Percentiles rank a stretch among this genome's conserved stretches.
Evolutionary conservation across 2,797 vertebrate species (phyloP).

Genomic region (Danio albolineatus): DNA sequence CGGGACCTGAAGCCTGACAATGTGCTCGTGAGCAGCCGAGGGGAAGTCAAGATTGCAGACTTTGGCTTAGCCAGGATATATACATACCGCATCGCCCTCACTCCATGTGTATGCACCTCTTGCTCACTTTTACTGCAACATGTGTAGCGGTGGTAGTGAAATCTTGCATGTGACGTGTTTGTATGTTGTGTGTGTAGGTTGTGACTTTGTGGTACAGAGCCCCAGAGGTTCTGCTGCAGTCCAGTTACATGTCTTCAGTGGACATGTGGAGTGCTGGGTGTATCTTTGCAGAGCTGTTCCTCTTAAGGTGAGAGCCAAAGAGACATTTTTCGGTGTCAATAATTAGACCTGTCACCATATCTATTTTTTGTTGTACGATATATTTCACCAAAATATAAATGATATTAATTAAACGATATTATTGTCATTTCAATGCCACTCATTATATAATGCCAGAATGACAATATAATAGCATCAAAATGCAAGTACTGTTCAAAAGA

Average conservation of each 20-base stretch:
- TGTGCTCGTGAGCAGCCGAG: slow-evolving; percentile 77
- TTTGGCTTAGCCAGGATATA: slow-evolving; percentile 83
- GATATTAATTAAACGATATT: too few relatives aligned
- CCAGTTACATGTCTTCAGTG: slow-evolving; percentile 79
- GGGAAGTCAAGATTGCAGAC: slow-evolving; percentile 83
- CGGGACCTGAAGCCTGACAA: slow-evolving; percentile 84
- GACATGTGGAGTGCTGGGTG: slow-evolving; percentile 84
- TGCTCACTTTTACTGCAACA: not conserved
- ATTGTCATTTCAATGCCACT: too few relatives aligned
- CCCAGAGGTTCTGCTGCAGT: slow-evolving; percentile 81
- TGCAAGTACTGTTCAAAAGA: too few relatives aligned
- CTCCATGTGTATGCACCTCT: slow-evolving; percentile 75
- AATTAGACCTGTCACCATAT: too few relatives aligned
- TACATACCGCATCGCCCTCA: slow-evolving; percentile 77
- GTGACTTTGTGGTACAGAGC: slow-evolving; percentile 84
- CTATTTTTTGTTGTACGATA: too few relatives aligned
- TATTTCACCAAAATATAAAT: too few relatives aligned
- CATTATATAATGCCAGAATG: too few relatives aligned
- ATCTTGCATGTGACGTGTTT: not conserved
- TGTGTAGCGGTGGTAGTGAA: not conserved
- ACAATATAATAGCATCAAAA: too few relatives aligned
- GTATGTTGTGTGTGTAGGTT: slow-evolving; percentile 69
- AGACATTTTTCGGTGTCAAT: not conserved
- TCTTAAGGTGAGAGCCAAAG: slow-evolving; percentile 70
- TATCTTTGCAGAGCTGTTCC: slow-evolving; percentile 82